phyloP scores from a whole-genome alignment of 2,797 vertebrate species.

The Geotrypetes seraphini region DNA sequence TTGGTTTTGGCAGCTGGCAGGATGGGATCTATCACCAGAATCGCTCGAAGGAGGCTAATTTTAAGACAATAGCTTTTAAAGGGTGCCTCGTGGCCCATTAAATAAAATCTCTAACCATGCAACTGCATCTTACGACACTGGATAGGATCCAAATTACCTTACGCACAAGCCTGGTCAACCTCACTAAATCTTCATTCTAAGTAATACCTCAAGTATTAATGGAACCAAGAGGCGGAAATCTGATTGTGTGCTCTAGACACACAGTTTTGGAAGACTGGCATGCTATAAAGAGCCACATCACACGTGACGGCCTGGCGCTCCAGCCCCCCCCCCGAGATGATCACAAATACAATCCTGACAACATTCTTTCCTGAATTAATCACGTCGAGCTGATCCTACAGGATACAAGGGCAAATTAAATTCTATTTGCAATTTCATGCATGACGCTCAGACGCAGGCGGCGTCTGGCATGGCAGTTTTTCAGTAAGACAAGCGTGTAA shows the following conservation, averaged over 20 bases:
- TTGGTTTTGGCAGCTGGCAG: too few species aligned
- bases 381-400: slow-evolving; percentile 56
- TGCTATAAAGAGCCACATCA: slow-evolving; percentile 14
- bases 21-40: too few species aligned
- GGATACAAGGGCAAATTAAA: slow-evolving; percentile 65
- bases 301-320: slow-evolving; percentile 25
- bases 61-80: too few species aligned
- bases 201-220: too few species aligned
- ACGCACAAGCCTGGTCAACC: too few species aligned
- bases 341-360: slow-evolving; percentile 43
- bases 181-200: too few species aligned
- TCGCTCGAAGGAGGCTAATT: too few species aligned
- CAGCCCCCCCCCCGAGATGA: slow-evolving; percentile 27
- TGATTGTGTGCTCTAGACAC: slow-evolving; percentile 20
- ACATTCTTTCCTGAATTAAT: slow-evolving; percentile 49
- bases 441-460: slow-evolving; percentile 29
- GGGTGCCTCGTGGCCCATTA: slow-evolving; percentile 1
- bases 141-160: too few species aligned
- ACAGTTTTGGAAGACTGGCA: slow-evolving; percentile 3
- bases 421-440: slow-evolving; percentile 72
- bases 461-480: slow-evolving; percentile 54
- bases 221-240: slow-evolving; percentile 15
- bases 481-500: slow-evolving; percentile 64
- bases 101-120: slow-evolving; percentile 5
- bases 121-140: too few species aligned